Conservation (phyloP, 2,113 vertebrate species). For the Archilochus colubris region DNA sequence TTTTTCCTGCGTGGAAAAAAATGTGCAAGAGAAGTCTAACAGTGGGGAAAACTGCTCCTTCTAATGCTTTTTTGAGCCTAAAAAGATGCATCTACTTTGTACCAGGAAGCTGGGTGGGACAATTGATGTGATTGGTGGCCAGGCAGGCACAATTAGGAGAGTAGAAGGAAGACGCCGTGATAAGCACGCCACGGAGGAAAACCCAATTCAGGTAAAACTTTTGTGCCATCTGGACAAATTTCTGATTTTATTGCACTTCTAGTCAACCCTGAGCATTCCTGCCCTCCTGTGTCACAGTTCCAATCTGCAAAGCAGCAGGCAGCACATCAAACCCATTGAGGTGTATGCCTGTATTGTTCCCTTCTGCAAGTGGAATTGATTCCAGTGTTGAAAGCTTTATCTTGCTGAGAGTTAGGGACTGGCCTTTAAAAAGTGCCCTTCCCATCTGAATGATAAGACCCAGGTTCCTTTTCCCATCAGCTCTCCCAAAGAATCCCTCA, state of each 20-base stretch:
- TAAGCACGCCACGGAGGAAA: constrained; percentile 73
- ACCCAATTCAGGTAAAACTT: constrained; percentile 67
- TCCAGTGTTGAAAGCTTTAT: background rate
- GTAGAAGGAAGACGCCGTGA: constrained; percentile 75
- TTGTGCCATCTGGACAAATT: background rate
- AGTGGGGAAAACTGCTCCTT: background rate
- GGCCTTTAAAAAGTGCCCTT: background rate
- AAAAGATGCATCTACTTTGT: constrained; percentile 22
- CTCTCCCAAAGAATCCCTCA: background rate
- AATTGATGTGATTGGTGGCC: constrained; percentile 76
- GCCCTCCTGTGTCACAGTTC: background rate
- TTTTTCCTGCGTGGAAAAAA: background rate
- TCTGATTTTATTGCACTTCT: background rate
- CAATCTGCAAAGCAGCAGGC: background rate
- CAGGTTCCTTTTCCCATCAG: background rate
- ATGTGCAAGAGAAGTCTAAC: background rate
- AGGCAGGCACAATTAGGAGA: constrained; percentile 74
- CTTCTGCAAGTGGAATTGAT: background rate
- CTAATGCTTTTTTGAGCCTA: background rate
- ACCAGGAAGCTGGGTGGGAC: constrained; percentile 76
- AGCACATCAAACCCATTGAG: fast-evolving
- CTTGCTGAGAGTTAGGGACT: background rate
- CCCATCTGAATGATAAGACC: background rate
- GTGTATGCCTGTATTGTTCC: fast-evolving
- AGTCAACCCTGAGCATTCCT: background rate